A percentile compares a stretch with the other conserved stretches of the same genome.
Conservation (phyloP, 2,888 invertebrate genomes). For the Zonitis immaculata region DNA sequence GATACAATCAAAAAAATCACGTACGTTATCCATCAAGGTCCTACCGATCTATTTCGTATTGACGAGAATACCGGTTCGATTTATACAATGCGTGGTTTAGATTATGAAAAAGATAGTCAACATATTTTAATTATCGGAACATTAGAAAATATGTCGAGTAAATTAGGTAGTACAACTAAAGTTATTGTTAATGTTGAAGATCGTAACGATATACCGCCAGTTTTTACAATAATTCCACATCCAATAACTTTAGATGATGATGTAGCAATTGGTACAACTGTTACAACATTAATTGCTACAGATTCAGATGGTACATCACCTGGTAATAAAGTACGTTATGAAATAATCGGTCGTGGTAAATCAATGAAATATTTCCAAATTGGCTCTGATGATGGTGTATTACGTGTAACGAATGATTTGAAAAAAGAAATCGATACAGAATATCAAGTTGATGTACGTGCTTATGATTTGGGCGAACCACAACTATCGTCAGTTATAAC, state of each 20-base stretch:
- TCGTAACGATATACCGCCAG: constrained; percentile 82
- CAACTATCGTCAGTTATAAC: constrained; percentile 77
- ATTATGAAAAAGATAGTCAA: constrained; percentile 69
- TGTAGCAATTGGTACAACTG: constrained; percentile 73
- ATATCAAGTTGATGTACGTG: constrained; percentile 82
- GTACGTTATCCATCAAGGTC: constrained; percentile 77
- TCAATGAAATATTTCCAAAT: constrained; percentile 83
- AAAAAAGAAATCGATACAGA: constrained; percentile 82
- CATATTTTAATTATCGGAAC: constrained; percentile 78
- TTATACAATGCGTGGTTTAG: constrained; percentile 69
- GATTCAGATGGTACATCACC: constrained; percentile 84
- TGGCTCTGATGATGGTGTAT: constrained; percentile 75
- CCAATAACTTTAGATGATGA: constrained; percentile 82
- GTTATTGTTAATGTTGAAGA: constrained; percentile 74
- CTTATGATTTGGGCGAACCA: constrained; percentile 82
- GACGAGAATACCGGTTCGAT: constrained; percentile 76
- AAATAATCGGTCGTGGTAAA: constrained; percentile 76
- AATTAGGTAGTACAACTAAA: constrained; percentile 67
- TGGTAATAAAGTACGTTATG: constrained; percentile 73
- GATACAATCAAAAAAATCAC: constrained; percentile 77
- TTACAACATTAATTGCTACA: constrained; percentile 72
- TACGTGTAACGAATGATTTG: constrained; percentile 77
- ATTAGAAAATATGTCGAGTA: constrained; percentile 69
- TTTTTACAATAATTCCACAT: constrained; percentile 76
- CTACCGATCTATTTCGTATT: constrained; percentile 75